A percentile compares a stretch with the other conserved stretches of the same genome.
Conservation (phyloP, 2,113 vertebrate genomes). For the Cyphomyrus discorhynchus region DNA sequence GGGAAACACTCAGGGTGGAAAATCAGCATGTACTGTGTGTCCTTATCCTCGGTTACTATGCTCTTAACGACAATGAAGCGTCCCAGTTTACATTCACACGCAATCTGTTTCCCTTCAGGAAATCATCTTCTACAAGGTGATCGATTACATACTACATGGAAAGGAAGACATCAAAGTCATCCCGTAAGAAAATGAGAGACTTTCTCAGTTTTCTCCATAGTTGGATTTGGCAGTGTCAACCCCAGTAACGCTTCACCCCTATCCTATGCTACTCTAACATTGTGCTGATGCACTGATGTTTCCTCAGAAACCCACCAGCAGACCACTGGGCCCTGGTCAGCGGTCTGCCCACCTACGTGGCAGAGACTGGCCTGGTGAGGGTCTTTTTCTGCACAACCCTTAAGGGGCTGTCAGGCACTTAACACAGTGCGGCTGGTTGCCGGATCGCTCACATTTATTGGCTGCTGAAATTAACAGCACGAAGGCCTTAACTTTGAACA, state of each 20-base stretch:
- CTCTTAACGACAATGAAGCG: not conserved
- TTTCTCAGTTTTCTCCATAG: not conserved
- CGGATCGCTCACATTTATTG: not conserved
- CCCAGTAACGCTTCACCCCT: not conserved
- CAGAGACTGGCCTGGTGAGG: conserved; percentile 65
- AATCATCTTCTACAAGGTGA: conserved; percentile 67
- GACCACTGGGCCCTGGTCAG: conserved; percentile 68
- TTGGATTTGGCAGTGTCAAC: not conserved
- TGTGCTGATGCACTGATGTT: not conserved
- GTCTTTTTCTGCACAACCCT: conserved; percentile 13
- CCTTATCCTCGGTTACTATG: not conserved
- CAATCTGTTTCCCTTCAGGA: conserved; percentile 45
- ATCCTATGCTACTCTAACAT: not conserved
- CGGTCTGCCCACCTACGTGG: conserved; percentile 65
- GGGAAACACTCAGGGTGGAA: not conserved
- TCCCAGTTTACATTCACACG: not conserved
- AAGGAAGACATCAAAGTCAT: conserved; percentile 76
- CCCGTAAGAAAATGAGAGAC: conserved; percentile 52
- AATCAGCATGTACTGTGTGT: not conserved
- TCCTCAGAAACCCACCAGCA: conserved; percentile 50
- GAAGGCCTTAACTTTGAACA: conserved; percentile 3
- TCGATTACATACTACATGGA: conserved; percentile 70
- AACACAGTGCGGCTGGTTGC: not conserved
- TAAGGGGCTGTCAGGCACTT: conserved; percentile 44
- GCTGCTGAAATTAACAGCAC: conserved; percentile 43